These are phyloP conservation scores for Peromyscus nudipes DNA, from an alignment of 2,797 vertebrate genomes.

Conservation along the genomic window DNA sequence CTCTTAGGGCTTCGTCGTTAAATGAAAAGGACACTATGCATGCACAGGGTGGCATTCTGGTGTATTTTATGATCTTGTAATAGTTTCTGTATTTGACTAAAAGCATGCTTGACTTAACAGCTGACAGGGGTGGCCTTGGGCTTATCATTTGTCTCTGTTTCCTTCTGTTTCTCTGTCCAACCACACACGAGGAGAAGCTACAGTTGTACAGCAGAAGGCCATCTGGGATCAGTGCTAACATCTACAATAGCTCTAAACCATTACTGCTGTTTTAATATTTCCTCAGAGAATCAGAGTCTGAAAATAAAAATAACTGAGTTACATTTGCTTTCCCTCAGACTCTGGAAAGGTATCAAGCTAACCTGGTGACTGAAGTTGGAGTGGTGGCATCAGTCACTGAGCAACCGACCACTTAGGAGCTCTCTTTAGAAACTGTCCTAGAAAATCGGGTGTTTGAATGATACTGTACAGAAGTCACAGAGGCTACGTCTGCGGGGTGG, in stretches of 20 bases:
- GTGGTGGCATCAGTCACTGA: not conserved
- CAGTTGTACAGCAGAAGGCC: not conserved
- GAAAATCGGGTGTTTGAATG: not conserved
- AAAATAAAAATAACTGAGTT: slow-evolving; percentile 41
- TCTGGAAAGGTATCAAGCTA: not conserved
- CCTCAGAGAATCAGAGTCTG: slow-evolving; percentile 39
- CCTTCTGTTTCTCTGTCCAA: not conserved
- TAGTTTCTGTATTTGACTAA: not conserved
- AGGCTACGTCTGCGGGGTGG: not conserved
- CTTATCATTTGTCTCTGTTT: not conserved
- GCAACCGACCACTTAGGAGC: not conserved
- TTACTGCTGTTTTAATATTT: slow-evolving; percentile 35
- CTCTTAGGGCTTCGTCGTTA: too few species aligned
- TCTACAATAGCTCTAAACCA: not conserved
- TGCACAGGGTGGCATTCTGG: not conserved
- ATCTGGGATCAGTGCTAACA: slow-evolving; percentile 5
- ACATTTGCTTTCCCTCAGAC: not conserved
- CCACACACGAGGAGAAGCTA: slow-evolving; percentile 33
- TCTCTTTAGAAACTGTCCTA: not conserved
- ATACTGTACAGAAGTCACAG: not conserved
- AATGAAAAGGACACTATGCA: not conserved
- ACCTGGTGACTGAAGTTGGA: not conserved
- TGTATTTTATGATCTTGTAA: not conserved
- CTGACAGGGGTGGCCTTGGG: not conserved
- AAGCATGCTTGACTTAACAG: not conserved